These are phyloP conservation scores for Nomada ferruginata DNA, from an alignment of 2,888 invertebrate genomes.

Conservation along the genomic window DNA sequence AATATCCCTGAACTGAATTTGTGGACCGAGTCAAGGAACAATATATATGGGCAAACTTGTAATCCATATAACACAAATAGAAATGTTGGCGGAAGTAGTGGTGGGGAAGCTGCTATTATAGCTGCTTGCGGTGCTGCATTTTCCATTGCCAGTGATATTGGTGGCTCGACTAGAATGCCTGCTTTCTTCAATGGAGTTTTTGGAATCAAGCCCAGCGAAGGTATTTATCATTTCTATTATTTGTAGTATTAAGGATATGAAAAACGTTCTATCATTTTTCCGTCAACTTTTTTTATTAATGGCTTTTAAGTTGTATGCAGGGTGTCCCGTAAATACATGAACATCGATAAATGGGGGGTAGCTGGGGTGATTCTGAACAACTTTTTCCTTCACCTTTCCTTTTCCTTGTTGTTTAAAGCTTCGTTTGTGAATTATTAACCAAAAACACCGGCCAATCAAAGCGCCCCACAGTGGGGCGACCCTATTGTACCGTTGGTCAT, in stretches of 20 bases:
- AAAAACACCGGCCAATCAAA: too few species aligned
- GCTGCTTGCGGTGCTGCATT: conserved; percentile 92
- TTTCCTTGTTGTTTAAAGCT: too few species aligned
- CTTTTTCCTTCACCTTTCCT: too few species aligned
- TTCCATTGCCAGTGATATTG: conserved; percentile 96
- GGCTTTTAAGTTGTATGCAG: too few species aligned
- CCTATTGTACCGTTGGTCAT: too few species aligned
- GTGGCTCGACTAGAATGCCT: conserved; percentile 98
- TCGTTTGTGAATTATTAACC: too few species aligned
- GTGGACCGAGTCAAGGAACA: conserved; percentile 96
- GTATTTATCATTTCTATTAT: conserved; percentile 80
- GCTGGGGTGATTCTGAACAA: too few species aligned
- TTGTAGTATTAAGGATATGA: not conserved
- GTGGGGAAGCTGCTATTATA: conserved; percentile 92
- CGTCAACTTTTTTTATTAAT: not conserved
- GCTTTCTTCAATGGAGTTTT: conserved; percentile 95
- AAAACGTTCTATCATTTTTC: too few species aligned
- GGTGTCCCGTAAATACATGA: too few species aligned
- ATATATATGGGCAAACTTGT: conserved; percentile 93
- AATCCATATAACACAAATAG: conserved; percentile 96
- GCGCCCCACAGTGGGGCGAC: too few species aligned
- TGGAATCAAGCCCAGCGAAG: conserved; percentile 92
- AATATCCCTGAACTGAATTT: conserved; percentile 97
- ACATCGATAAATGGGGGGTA: too few species aligned
- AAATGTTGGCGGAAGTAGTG: conserved; percentile 96